Percentiles rank a stretch among this genome's conserved stretches.
Conservation (phyloP, 2,797 vertebrate genomes). For the Pseudomugil tenellus region DNA sequence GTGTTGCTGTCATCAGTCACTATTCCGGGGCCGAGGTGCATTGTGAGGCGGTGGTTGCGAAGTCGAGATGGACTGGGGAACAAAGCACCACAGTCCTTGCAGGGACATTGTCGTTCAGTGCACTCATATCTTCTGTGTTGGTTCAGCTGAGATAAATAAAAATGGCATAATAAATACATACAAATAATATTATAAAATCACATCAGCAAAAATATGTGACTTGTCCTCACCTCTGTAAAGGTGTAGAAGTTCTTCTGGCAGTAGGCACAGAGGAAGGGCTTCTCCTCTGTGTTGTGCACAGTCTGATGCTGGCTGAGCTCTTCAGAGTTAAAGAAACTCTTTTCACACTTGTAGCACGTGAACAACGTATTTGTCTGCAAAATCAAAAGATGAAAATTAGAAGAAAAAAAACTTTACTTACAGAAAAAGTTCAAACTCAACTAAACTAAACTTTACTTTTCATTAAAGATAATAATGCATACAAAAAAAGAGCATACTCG, state of each 20-base stretch:
- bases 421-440: background rate
- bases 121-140: conserved; percentile 81
- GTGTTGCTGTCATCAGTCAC: conserved; percentile 62
- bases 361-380: conserved; percentile 81
- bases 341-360: conserved; percentile 86
- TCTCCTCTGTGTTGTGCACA: conserved; percentile 79
- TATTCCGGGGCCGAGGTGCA: conserved; percentile 61
- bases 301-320: conserved; percentile 83
- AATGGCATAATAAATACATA: conserved; percentile 3
- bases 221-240: conserved; percentile 78
- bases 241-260: conserved; percentile 78
- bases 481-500: background rate
- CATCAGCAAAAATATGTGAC: background rate
- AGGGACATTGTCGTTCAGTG: conserved; percentile 75
- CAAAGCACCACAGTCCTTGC: conserved; percentile 78
- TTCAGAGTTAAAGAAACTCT: conserved; percentile 82
- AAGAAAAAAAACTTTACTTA: background rate
- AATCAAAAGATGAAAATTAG: background rate
- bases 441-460: background rate
- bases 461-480: background rate
- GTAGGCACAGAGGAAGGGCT: conserved; percentile 79
- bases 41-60: conserved; percentile 77
- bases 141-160: conserved; percentile 74
- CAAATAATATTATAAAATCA: background rate
- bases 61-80: conserved; percentile 80